Percentiles rank a stretch among this genome's conserved stretches.
Evolutionary conservation across 2,888 invertebrate genomes (phyloP).

Genomic region (Agrotis exclamationis): DNA sequence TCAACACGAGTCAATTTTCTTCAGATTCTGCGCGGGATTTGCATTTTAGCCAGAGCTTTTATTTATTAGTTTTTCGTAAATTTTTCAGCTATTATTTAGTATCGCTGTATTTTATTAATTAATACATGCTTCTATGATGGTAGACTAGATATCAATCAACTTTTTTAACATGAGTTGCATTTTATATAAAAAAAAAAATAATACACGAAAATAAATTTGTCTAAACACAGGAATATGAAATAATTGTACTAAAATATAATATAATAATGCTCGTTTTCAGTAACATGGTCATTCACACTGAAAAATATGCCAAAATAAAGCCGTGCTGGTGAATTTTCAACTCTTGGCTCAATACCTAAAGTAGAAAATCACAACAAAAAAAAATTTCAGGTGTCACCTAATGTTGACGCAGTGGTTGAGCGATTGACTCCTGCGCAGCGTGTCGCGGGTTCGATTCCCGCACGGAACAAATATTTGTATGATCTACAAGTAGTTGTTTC

Average conservation of each 20-base stretch:
- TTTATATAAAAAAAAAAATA: conserved; percentile 1
- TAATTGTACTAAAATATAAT: conserved; percentile 49
- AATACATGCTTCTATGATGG: conserved; percentile 17
- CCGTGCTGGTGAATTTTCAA: neutral
- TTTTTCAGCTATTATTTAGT: neutral
- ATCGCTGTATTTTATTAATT: conserved; percentile 10
- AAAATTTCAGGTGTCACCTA: neutral
- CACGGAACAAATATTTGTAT: too few relatives aligned
- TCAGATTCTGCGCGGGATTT: too few relatives aligned
- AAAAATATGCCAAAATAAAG: neutral
- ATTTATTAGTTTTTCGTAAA: too few relatives aligned
- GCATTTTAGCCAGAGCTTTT: too few relatives aligned
- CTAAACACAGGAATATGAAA: conserved; percentile 23
- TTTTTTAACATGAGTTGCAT: neutral
- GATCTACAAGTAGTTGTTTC: too few relatives aligned
- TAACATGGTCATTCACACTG: neutral
- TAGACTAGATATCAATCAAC: conserved; percentile 44
- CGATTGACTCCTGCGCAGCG: too few relatives aligned
- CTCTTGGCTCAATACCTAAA: neutral
- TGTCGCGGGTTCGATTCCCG: too few relatives aligned
- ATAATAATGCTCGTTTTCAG: neutral
- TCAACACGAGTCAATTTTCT: too few relatives aligned
- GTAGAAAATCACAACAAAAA: neutral
- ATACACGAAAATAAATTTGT: conserved; percentile 10
- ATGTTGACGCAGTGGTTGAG: too few relatives aligned